These are phyloP conservation scores for Fukomys damarensis DNA, from an alignment of 2,113 vertebrate genomes.

Conservation along the genomic window DNA sequence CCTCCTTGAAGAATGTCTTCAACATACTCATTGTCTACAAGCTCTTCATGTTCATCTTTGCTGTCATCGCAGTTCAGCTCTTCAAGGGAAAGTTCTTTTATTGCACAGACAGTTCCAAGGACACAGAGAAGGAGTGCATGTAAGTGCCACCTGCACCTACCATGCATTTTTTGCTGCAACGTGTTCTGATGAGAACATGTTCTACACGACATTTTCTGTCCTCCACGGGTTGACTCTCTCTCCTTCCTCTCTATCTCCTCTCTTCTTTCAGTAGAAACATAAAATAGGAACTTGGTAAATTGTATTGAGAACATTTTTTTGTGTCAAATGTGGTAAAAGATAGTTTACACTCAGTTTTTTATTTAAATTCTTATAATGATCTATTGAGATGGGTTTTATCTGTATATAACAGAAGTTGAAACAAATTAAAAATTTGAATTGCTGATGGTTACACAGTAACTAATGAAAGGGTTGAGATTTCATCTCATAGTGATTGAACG, in stretches of 20 bases:
- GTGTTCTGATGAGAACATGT: neutral
- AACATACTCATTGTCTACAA: conserved; percentile 99
- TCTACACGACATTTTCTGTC: neutral
- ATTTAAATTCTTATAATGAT: neutral
- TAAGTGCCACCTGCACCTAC: conserved; percentile 79
- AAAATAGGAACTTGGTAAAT: neutral
- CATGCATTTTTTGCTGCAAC: neutral
- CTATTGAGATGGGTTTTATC: neutral
- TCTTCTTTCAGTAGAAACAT: neutral
- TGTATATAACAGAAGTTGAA: neutral
- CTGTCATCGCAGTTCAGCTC: conserved; percentile 98
- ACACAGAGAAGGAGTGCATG: conserved; percentile 98
- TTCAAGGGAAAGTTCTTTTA: conserved; percentile 99
- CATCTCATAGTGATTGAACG: neutral
- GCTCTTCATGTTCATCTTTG: conserved; percentile 99
- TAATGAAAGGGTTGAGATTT: neutral
- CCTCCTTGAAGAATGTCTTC: conserved; percentile 98
- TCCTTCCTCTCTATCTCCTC: neutral
- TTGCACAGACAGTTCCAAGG: conserved; percentile 97
- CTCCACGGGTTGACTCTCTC: rapidly evolving
- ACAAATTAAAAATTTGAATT: neutral
- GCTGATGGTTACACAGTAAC: neutral
- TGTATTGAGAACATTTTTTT: neutral
- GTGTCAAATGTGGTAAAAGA: neutral
- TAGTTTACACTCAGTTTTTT: neutral